These are phyloP conservation scores for Saxidomus purpurata DNA, from an alignment of 1,140 invertebrate genomes.

Conservation along the genomic window DNA sequence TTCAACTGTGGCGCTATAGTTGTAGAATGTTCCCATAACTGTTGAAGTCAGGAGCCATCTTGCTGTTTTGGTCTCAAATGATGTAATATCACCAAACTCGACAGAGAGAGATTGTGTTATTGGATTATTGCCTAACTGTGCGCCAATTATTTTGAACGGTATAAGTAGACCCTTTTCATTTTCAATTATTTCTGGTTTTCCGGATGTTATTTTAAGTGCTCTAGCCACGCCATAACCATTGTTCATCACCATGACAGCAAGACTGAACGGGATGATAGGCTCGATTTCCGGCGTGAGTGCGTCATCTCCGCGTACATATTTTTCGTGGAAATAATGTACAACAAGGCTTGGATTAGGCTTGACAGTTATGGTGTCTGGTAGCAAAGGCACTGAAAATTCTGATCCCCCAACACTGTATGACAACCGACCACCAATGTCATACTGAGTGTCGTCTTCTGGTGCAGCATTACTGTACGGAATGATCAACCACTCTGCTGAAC, in stretches of 20 bases:
- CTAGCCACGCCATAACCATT: constrained; percentile 72
- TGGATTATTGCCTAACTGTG: constrained; percentile 64
- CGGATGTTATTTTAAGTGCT: constrained; percentile 74
- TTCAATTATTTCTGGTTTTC: constrained; percentile 79
- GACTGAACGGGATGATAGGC: constrained; percentile 66
- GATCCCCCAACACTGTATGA: constrained; percentile 57
- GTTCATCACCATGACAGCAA: constrained; percentile 74
- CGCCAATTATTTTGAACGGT: constrained; percentile 75
- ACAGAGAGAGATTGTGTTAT: constrained; percentile 69
- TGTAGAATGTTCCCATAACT: constrained; percentile 74
- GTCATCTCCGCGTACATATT: constrained; percentile 71
- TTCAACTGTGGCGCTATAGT: constrained; percentile 75
- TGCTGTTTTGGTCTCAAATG: constrained; percentile 70
- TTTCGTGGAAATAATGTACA: constrained; percentile 73
- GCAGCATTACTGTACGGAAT: constrained; percentile 71
- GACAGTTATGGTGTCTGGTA: constrained; percentile 72
- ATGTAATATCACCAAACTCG: constrained; percentile 73
- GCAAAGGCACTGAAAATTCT: constrained; percentile 64
- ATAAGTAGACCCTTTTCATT: constrained; percentile 78
- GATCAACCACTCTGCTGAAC: constrained; percentile 69
- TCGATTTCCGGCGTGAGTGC: constrained; percentile 60
- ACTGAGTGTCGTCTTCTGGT: constrained; percentile 62
- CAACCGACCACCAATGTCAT: constrained; percentile 66
- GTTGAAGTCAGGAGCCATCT: constrained; percentile 73
- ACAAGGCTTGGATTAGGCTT: constrained; percentile 72